Evolutionary conservation across 2,888 invertebrate species (phyloP).

Genomic region (Diogma glabrata): DNA sequence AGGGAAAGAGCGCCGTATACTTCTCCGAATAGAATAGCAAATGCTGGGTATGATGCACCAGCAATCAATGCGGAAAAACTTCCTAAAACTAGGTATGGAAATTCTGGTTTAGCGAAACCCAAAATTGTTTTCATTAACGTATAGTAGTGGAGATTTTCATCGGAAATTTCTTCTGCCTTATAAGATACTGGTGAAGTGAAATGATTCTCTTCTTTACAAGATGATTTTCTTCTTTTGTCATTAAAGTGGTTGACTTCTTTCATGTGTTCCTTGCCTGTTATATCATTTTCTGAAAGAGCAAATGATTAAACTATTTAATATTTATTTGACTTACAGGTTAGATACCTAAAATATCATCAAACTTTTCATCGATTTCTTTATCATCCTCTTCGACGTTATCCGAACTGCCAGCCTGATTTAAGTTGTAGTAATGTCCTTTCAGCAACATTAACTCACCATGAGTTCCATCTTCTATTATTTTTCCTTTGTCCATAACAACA

Average conservation of each 20-base stretch:
- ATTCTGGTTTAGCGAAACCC: constrained; percentile 54
- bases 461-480: constrained; percentile 60
- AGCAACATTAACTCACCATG: constrained; percentile 55
- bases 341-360: background rate
- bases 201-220: background rate
- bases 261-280: background rate
- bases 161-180: constrained; percentile 20
- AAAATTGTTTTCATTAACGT: constrained; percentile 43
- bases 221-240: background rate
- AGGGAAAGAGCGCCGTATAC: constrained; percentile 58
- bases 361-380: background rate
- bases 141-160: constrained; percentile 29
- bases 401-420: constrained; percentile 40
- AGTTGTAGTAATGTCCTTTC: constrained; percentile 53
- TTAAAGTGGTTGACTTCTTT: background rate
- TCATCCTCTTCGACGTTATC: constrained; percentile 18
- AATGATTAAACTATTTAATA: background rate
- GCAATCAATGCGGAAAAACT: constrained; percentile 52
- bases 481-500: constrained; percentile 57
- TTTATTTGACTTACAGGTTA: background rate
- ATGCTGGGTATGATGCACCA: constrained; percentile 61
- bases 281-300: background rate
- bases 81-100: constrained; percentile 50
- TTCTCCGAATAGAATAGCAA: constrained; percentile 66
- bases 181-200: background rate